phyloP scores from a whole-genome alignment of 2,113 vertebrate species.

The Delphinus delphis region DNA sequence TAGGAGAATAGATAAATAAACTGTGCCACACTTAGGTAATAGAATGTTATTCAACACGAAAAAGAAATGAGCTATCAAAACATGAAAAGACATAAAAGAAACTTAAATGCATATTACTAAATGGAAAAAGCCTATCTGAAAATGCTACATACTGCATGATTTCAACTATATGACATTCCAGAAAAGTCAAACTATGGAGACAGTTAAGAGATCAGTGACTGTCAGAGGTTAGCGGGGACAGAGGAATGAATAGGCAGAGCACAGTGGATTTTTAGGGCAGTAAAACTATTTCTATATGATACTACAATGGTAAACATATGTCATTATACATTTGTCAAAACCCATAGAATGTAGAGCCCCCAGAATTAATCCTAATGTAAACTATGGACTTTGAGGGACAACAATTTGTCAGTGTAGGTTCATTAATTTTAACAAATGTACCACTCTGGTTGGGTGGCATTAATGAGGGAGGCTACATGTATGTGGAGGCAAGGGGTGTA shows the following conservation, averaged over 20 bases:
- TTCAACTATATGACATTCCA: not conserved
- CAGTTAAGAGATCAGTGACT: not conserved
- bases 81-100: not conserved
- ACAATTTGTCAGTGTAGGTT: not conserved
- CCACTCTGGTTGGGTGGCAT: not conserved
- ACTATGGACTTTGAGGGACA: not conserved
- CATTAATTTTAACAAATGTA: not conserved
- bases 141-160: not conserved
- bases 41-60: not conserved
- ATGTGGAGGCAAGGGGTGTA: not conserved
- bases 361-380: not conserved
- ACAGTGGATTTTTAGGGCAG: not conserved
- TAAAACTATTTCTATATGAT: not conserved
- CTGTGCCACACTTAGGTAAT: not conserved
- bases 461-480: not conserved
- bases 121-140: not conserved
- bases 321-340: not conserved
- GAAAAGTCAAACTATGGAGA: not conserved
- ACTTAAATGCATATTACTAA: not conserved
- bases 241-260: not conserved
- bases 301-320: not conserved
- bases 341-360: not conserved
- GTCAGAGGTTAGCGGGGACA: not conserved
- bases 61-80: slow-evolving; percentile 28
- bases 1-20: not conserved